Evolutionary conservation across 2,888 invertebrate genomes (phyloP).

Genomic region (Microctonus hyperodae): DNA sequence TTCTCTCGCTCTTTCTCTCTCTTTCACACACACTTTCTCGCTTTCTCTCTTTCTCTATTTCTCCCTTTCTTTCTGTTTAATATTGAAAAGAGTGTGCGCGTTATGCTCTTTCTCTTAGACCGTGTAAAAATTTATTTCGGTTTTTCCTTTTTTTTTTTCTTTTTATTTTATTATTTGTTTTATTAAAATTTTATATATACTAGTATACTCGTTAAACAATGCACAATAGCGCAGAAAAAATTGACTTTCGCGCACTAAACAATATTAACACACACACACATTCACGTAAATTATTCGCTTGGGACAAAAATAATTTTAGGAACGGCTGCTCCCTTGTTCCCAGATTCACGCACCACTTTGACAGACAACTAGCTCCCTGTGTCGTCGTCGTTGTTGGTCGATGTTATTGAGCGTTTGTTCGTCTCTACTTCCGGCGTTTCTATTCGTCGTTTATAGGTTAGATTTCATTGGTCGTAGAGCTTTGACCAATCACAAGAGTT

Average conservation of each 20-base stretch:
- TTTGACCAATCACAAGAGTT: not conserved
- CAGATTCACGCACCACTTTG: constrained; percentile 21
- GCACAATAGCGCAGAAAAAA: not conserved
- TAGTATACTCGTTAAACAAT: not conserved
- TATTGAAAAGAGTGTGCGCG: no score
- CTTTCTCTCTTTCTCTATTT: not conserved
- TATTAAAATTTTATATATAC: not conserved
- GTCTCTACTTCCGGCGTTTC: not conserved
- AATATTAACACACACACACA: constrained; percentile 17
- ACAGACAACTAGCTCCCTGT: constrained; percentile 30
- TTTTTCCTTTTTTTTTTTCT: not conserved
- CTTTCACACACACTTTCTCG: not conserved
- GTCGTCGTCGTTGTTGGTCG: not conserved
- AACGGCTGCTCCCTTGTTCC: constrained; percentile 1
- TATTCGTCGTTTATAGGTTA: not conserved
- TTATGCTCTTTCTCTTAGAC: not conserved
- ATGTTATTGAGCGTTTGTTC: constrained; percentile 23
- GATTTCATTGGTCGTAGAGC: not conserved
- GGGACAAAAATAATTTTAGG: constrained; percentile 7
- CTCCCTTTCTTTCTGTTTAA: not conserved
- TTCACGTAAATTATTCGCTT: constrained; percentile 9
- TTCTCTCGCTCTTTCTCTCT: not conserved
- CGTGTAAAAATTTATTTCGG: not conserved
- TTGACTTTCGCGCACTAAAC: constrained; percentile 4
- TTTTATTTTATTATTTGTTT: not conserved